phyloP scores from a whole-genome alignment of 2,797 vertebrate species.

The Aplochiton taeniatus region DNA sequence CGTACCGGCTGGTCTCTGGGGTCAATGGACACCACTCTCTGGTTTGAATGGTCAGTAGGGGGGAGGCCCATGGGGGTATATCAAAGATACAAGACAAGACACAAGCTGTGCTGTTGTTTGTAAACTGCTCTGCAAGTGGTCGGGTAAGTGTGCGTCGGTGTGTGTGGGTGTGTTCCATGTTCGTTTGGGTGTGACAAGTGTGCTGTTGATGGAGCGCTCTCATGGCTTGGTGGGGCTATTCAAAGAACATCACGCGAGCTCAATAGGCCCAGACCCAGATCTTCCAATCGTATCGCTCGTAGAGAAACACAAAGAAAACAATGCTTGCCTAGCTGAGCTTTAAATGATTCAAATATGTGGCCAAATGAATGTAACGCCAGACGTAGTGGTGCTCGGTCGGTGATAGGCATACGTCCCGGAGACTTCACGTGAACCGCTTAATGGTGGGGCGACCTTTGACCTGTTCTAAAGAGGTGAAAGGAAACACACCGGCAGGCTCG shows the following conservation, averaged over 20 bases:
- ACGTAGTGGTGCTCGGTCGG: conserved; percentile 11
- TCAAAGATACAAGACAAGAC: conserved; percentile 50
- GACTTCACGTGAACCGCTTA: conserved; percentile 10
- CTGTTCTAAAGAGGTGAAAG: conserved; percentile 17
- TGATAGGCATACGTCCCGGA: background rate
- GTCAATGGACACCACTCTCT: conserved; percentile 5
- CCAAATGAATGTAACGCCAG: conserved; percentile 47
- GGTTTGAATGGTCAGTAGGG: conserved; percentile 31
- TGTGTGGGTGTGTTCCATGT: conserved; percentile 29
- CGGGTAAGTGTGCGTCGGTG: conserved; percentile 30
- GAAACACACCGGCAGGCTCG: conserved; percentile 10
- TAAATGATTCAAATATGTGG: conserved; percentile 40
- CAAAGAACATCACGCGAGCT: conserved; percentile 12
- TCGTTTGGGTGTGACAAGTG: conserved; percentile 29
- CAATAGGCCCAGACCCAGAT: conserved; percentile 19
- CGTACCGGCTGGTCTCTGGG: conserved; percentile 24
- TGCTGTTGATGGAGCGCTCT: conserved; percentile 52
- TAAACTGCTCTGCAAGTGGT: conserved; percentile 61
- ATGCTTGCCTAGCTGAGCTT: conserved; percentile 41
- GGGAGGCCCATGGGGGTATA: conserved; percentile 48
- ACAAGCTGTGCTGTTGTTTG: conserved; percentile 67
- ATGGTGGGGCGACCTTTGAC: conserved; percentile 1
- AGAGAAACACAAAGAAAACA: conserved; percentile 7
- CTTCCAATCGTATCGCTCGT: conserved; percentile 21
- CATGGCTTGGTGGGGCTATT: conserved; percentile 45